phyloP scores from a whole-genome alignment of 2,797 vertebrate genomes.

The Megalops cyprinoides region DNA sequence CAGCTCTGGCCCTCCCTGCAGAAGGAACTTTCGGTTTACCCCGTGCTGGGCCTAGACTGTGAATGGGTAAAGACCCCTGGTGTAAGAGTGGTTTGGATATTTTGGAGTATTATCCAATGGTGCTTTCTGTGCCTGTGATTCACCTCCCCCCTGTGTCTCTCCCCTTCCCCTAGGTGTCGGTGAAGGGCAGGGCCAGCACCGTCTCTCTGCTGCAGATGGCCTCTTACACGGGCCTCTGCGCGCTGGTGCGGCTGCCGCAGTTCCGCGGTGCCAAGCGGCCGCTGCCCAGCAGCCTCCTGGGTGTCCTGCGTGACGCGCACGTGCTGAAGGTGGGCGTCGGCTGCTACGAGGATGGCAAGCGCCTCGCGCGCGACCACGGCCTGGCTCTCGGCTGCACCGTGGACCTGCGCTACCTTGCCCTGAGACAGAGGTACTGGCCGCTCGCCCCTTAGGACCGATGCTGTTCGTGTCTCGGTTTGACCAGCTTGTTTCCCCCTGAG shows the following conservation, averaged over 20 bases:
- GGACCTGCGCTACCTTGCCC: slow-evolving; percentile 88
- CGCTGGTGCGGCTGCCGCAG: slow-evolving; percentile 82
- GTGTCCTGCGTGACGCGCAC: slow-evolving; percentile 78
- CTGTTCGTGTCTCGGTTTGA: neutral
- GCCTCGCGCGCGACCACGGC: slow-evolving; percentile 83
- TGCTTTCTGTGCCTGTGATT: too few species aligned
- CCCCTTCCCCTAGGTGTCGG: slow-evolving; percentile 76
- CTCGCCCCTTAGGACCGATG: neutral
- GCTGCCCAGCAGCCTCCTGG: slow-evolving; percentile 78
- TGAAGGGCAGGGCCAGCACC: slow-evolving; percentile 77
- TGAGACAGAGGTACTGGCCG: slow-evolving; percentile 80
- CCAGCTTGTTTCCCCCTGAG: too few species aligned
- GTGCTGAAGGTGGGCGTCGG: slow-evolving; percentile 93
- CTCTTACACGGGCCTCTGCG: slow-evolving; percentile 83
- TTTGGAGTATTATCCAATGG: neutral
- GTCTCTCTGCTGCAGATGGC: slow-evolving; percentile 93
- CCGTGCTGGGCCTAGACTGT: slow-evolving; percentile 94
- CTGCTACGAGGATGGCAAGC: slow-evolving; percentile 90
- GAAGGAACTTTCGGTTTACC: slow-evolving; percentile 78
- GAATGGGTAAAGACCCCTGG: slow-evolving; percentile 89
- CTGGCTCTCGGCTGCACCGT: slow-evolving; percentile 79
- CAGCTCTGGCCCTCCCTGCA: slow-evolving; percentile 79
- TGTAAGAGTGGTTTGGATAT: slow-evolving; percentile 63
- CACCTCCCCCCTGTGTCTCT: neutral
- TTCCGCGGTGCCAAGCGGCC: slow-evolving; percentile 67